Percentiles rank a stretch among this genome's conserved stretches.
phyloP scores from a whole-genome alignment of 2,888 invertebrate genomes.

The Tetanocera ferruginea region DNA sequence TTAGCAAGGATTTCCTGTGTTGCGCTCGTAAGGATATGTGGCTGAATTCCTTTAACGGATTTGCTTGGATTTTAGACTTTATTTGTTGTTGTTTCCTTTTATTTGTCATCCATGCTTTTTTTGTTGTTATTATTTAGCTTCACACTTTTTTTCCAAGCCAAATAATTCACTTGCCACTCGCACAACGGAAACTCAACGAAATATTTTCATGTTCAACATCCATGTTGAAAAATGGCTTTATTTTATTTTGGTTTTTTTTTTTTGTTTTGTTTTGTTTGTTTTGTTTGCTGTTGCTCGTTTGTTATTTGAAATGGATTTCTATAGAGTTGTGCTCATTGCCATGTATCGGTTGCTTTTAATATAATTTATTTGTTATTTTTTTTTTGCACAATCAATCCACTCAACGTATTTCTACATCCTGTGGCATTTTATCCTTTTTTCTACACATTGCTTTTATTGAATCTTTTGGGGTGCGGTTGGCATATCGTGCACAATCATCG shows the following conservation, averaged over 20 bases:
- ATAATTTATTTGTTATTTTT: slow-evolving; percentile 15
- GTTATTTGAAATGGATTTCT: background rate
- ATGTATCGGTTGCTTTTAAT: background rate
- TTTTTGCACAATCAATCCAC: background rate
- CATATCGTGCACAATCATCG: slow-evolving; percentile 6
- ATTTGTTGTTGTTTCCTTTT: background rate
- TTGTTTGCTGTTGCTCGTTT: background rate
- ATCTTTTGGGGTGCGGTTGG: background rate
- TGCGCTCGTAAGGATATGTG: background rate
- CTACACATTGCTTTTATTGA: background rate
- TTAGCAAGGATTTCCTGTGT: background rate
- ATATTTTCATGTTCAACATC: too few relatives aligned
- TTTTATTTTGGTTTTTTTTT: background rate
- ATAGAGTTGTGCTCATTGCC: background rate
- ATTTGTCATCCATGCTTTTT: slow-evolving; percentile 5
- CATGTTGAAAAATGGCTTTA: too few relatives aligned
- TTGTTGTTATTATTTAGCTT: slow-evolving; percentile 1
- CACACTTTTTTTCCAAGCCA: background rate
- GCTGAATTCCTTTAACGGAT: background rate
- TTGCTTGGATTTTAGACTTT: background rate
- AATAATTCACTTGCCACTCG: background rate
- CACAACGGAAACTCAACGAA: too few relatives aligned
- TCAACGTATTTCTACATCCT: background rate
- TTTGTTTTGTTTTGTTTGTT: background rate
- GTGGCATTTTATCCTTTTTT: background rate